A percentile compares a stretch with the other conserved stretches of the same genome.
These are phyloP conservation scores for Emydura subglobosa DNA, from an alignment of 2,113 vertebrate species.

Conservation along the genomic window DNA sequence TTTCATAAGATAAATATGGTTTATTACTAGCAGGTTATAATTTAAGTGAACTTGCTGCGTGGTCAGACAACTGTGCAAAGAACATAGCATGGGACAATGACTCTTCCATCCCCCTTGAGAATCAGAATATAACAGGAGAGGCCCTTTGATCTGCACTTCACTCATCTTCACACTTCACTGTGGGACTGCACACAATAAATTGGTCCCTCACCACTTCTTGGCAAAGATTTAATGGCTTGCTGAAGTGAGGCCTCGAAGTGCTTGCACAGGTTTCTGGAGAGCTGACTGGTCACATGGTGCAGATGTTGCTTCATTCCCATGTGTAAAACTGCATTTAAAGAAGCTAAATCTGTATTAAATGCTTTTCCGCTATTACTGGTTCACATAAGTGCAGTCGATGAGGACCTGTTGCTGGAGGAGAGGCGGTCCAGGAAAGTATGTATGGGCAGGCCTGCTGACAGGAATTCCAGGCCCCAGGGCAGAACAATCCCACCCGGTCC, in stretches of 20 bases:
- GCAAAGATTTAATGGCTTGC: background rate
- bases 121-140: background rate
- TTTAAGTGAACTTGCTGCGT: background rate
- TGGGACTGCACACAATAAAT: background rate
- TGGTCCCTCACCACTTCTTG: background rate
- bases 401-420: background rate
- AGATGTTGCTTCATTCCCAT: rapidly evolving
- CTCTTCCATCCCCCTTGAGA: background rate
- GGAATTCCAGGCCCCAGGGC: too few species aligned
- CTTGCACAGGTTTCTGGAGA: background rate
- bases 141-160: background rate
- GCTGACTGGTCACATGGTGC: background rate
- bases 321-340: background rate
- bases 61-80: background rate
- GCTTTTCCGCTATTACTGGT: background rate
- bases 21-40: background rate
- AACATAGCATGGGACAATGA: background rate
- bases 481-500: too few species aligned
- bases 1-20: background rate
- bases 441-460: too few species aligned
- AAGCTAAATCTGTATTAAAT: background rate
- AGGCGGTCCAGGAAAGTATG: rapidly evolving
- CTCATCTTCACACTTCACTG: background rate
- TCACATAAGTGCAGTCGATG: too few species aligned
- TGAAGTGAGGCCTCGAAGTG: background rate